Evolutionary conservation across 2,888 invertebrate species (phyloP).

Genomic region (Brachyptera risi): DNA sequence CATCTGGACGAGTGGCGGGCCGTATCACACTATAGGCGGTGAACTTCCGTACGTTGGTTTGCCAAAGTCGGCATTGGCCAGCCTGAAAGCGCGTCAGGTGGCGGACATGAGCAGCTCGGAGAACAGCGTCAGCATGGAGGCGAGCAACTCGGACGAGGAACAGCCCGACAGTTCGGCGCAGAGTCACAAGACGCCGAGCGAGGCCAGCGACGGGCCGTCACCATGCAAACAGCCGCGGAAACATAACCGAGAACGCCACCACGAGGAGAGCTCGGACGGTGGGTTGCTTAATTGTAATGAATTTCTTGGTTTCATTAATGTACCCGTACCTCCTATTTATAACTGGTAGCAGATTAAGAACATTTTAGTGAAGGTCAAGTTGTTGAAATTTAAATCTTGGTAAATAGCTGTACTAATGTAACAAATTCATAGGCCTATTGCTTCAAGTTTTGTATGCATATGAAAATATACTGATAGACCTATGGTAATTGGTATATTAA

Average conservation of each 20-base stretch:
- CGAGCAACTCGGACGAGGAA: constrained; percentile 75
- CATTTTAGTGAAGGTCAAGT: too few species aligned
- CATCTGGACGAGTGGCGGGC: constrained; percentile 71
- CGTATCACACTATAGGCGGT: constrained; percentile 39
- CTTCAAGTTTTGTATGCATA: too few species aligned
- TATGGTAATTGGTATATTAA: too few species aligned
- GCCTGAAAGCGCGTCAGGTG: constrained; percentile 17
- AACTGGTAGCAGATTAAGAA: too few species aligned
- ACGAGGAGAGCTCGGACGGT: constrained; percentile 35
- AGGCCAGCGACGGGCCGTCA: constrained; percentile 33
- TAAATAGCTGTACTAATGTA: too few species aligned
- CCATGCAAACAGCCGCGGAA: constrained; percentile 31
- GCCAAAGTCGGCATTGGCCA: constrained; percentile 33
- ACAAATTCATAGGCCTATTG: too few species aligned
- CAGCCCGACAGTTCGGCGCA: constrained; percentile 62
- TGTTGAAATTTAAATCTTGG: too few species aligned
- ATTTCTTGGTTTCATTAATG: too few species aligned
- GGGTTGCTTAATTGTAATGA: neutral
- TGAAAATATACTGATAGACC: too few species aligned
- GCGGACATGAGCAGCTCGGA: constrained; percentile 60
- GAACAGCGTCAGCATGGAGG: constrained; percentile 75
- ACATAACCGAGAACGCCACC: constrained; percentile 20
- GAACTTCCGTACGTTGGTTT: constrained; percentile 36
- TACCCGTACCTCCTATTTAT: too few species aligned
- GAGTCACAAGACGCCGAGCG: constrained; percentile 45